Evolutionary conservation across 92 coral and sea anemone species (phyloP).

Genomic region (Phenganax marumi): DNA sequence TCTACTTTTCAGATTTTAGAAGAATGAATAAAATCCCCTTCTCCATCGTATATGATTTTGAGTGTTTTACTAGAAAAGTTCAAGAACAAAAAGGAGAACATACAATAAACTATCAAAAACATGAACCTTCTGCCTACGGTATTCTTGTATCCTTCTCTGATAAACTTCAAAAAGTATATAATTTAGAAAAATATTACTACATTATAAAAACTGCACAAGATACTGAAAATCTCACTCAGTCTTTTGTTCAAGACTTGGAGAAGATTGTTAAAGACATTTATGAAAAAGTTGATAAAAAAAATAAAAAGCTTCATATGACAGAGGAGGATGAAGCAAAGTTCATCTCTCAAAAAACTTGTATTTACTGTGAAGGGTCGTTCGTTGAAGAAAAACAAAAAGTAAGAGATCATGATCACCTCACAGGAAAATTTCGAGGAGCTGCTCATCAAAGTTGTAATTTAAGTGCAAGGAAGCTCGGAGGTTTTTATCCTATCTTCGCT

Average conservation of each 20-base stretch:
- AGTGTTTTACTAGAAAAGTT: slow-evolving; percentile 14
- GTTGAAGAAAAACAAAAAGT: not conserved
- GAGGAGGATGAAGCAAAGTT: not conserved
- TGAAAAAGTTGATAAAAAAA: too few relatives aligned
- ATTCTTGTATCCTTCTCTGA: too few relatives aligned
- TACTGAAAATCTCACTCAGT: too few relatives aligned
- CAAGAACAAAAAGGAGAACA: slow-evolving; percentile 13
- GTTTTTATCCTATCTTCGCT: slow-evolving; percentile 46
- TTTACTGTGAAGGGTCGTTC: not conserved
- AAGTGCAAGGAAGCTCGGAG: not conserved
- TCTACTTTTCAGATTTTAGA: slow-evolving; percentile 30
- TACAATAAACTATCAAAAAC: slow-evolving; percentile 26
- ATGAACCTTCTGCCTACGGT: not conserved
- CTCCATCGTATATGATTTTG: slow-evolving; percentile 16
- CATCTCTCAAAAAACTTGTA: not conserved
- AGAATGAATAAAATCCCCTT: slow-evolving; percentile 43
- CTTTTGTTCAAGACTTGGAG: too few relatives aligned
- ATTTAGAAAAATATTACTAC: too few relatives aligned
- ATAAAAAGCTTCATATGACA: slow-evolving; percentile 17
- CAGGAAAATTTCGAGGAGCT: slow-evolving; percentile 38
- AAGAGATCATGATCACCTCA: slow-evolving; percentile 8
- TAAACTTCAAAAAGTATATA: too few relatives aligned
- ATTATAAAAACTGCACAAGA: too few relatives aligned
- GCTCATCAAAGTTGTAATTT: slow-evolving; percentile 49
- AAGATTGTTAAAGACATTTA: too few relatives aligned